A percentile compares a stretch with the other conserved stretches of the same genome.
Evolutionary conservation across 2,888 invertebrate genomes (phyloP).

Genomic region (Girardia tigrina): DNA sequence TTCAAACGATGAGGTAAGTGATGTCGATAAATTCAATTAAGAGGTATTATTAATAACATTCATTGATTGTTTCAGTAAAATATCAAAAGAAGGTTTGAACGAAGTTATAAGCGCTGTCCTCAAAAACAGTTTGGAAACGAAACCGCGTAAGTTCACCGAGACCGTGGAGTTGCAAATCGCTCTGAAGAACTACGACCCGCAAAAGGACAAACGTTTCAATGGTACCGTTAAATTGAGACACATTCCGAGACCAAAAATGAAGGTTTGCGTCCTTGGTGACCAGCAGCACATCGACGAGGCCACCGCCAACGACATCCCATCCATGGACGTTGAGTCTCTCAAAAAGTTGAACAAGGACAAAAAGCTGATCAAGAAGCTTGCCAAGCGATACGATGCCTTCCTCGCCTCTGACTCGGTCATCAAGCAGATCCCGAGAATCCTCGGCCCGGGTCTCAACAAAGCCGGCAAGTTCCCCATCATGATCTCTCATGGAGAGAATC

Average conservation of each 20-base stretch:
- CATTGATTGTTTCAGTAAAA: constrained; percentile 56
- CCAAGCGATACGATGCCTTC: constrained; percentile 84
- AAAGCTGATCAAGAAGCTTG: constrained; percentile 91
- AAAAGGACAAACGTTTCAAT: constrained; percentile 99
- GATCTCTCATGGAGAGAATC: constrained; percentile 85
- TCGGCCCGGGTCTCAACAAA: constrained; percentile 93
- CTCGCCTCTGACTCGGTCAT: constrained; percentile 94
- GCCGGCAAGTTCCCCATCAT: constrained; percentile 99
- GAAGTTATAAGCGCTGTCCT: constrained; percentile 77
- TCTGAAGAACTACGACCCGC: constrained; percentile 99
- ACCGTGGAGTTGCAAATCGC: constrained; percentile 97
- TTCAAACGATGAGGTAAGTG: no score
- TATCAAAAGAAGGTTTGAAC: constrained; percentile 86
- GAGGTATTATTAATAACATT: constrained; percentile 40
- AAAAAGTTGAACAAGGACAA: constrained; percentile 99
- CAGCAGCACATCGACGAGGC: constrained; percentile 99
- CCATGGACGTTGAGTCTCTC: constrained; percentile 93
- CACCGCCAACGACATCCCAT: constrained; percentile 71
- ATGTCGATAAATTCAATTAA: no score
- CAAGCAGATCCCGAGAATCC: constrained; percentile 75
- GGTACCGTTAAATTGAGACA: constrained; percentile 99
- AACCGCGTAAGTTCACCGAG: constrained; percentile 85
- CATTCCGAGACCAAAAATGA: constrained; percentile 94
- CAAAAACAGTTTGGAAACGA: constrained; percentile 60
- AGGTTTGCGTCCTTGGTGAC: constrained; percentile 92